These are phyloP conservation scores for Aphaenogaster rudis DNA, from an alignment of 1,140 invertebrate genomes.

Conservation along the genomic window DNA sequence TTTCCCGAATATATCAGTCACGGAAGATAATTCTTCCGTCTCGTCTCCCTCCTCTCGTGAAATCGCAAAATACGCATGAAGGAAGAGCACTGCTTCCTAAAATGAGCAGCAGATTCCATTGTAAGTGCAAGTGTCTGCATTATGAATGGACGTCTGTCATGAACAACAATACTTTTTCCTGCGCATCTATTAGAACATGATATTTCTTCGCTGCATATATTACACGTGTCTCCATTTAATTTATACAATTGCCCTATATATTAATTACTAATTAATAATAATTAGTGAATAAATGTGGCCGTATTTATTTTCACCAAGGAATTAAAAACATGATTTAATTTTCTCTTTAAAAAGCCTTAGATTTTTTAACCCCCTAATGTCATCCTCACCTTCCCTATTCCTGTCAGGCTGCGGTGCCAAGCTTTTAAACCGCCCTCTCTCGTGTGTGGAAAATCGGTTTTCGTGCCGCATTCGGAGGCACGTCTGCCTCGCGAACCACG, in stretches of 20 bases:
- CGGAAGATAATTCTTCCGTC: constrained; percentile 28
- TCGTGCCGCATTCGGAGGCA: background rate
- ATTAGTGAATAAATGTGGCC: background rate
- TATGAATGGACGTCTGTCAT: background rate
- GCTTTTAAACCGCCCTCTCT: background rate
- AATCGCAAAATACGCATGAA: constrained; percentile 46
- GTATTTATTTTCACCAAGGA: background rate
- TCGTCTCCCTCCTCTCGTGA: constrained; percentile 5
- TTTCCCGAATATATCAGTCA: constrained; percentile 3
- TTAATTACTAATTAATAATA: background rate
- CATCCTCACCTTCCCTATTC: background rate
- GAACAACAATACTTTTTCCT: background rate
- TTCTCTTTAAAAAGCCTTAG: background rate
- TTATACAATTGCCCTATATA: background rate
- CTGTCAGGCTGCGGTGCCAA: background rate
- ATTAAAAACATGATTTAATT: background rate
- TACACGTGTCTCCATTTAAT: background rate
- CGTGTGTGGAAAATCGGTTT: constrained; percentile 54
- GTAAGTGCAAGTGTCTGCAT: background rate
- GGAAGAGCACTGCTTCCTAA: background rate
- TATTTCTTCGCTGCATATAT: background rate
- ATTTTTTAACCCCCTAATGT: background rate
- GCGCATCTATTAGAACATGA: background rate
- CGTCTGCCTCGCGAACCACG: constrained; percentile 49
- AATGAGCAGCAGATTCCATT: constrained; percentile 2